Evolutionary conservation across 2,113 vertebrate genomes (phyloP).

Genomic region (Drymodes brunneopygia): DNA sequence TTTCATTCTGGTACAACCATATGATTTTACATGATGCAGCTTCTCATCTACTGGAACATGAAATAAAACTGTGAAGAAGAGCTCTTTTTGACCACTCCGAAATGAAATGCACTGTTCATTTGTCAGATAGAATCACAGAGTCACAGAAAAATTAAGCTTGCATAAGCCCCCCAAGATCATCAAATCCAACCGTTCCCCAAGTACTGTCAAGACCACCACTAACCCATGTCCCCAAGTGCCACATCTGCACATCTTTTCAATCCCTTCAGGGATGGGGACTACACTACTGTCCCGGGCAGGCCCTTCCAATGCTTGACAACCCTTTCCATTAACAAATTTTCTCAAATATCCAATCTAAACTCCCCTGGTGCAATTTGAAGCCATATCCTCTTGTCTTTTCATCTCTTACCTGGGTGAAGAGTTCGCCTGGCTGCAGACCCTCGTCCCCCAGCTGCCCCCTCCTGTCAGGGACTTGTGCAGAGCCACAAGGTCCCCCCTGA

Average conservation of each 20-base stretch:
- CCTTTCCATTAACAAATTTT: not conserved
- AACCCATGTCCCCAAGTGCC: not conserved
- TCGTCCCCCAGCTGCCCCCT: fast-evolving
- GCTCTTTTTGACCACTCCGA: not conserved
- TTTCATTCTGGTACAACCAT: not conserved
- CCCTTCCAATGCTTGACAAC: not conserved
- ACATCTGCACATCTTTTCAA: not conserved
- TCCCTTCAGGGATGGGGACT: too few relatives aligned
- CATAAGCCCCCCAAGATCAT: not conserved
- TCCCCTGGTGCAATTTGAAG: not conserved
- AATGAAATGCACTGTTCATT: not conserved
- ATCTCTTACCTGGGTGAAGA: not conserved
- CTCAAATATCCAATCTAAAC: not conserved
- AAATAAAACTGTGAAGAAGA: not conserved
- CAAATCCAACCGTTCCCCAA: fast-evolving
- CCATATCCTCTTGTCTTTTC: not conserved
- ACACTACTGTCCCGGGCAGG: not conserved
- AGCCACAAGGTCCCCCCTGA: not conserved
- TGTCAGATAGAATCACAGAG: not conserved
- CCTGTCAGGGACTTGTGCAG: not conserved
- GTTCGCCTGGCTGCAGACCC: fast-evolving
- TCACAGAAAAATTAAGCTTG: not conserved
- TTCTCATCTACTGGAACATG: not conserved
- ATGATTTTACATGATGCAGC: not conserved
- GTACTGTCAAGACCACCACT: not conserved